Conservation (phyloP, 2,113 vertebrate genomes). For the Neodon shergylaensis region DNA sequence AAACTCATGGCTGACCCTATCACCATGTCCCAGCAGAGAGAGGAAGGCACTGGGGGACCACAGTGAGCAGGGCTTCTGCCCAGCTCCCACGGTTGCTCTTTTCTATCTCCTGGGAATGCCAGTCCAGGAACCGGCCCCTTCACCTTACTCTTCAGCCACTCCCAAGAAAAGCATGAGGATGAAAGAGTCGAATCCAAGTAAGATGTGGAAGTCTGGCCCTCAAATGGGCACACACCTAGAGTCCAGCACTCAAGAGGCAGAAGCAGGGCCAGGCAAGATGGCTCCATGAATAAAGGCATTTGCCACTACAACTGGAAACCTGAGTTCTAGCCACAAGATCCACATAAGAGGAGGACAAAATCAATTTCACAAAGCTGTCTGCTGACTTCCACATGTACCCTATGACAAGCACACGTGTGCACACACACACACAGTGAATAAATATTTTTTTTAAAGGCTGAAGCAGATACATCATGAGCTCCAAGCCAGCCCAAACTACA, state of each 20-base stretch:
- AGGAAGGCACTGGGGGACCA: neutral
- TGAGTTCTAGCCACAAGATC: neutral
- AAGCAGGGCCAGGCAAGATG: neutral
- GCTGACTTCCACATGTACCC: neutral
- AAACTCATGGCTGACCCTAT: neutral
- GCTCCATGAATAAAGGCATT: neutral
- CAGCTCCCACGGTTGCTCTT: accelerated
- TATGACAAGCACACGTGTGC: neutral
- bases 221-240: neutral
- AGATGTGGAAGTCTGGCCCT: neutral
- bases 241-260: neutral
- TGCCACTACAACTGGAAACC: neutral
- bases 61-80: neutral
- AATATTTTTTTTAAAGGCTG: neutral
- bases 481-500: neutral
- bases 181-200: neutral
- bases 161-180: neutral
- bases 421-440: neutral
- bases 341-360: neutral
- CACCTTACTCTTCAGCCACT: neutral
- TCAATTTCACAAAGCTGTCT: neutral
- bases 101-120: neutral
- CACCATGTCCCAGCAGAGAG: too few relatives aligned
- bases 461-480: neutral
- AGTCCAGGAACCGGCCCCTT: accelerated